Evolutionary conservation across 2,888 invertebrate species (phyloP).

Genomic region (Drosophila formosana): DNA sequence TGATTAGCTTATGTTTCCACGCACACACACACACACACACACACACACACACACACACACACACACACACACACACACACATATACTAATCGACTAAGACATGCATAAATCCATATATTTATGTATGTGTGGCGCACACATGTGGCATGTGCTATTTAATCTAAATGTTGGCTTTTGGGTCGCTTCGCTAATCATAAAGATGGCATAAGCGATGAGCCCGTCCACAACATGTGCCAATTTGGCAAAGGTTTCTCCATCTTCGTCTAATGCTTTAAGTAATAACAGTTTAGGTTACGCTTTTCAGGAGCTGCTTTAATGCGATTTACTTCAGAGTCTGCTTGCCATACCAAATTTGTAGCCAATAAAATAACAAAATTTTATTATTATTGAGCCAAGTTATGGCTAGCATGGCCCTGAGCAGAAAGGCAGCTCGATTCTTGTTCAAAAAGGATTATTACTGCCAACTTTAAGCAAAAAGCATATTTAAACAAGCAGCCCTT

Average conservation of each 20-base stretch:
- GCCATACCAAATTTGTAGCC: background rate
- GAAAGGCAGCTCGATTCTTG: background rate
- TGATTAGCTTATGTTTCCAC: conserved; percentile 75
- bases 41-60: conserved; percentile 26
- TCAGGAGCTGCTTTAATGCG: conserved; percentile 13
- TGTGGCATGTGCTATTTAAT: conserved; percentile 69
- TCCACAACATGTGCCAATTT: conserved; percentile 54
- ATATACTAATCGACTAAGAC: conserved; percentile 42
- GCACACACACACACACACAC: conserved; percentile 40
- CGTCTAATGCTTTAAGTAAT: conserved; percentile 11
- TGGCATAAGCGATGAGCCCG: conserved; percentile 73
- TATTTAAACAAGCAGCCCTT: conserved; percentile 1
- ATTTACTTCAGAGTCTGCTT: background rate
- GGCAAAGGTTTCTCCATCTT: conserved; percentile 17
- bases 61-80: conserved; percentile 21
- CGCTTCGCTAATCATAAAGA: conserved; percentile 73
- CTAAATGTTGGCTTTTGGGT: conserved; percentile 70
- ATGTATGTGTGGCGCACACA: conserved; percentile 44
- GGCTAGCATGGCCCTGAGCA: background rate
- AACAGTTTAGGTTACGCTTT: background rate
- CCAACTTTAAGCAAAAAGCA: background rate
- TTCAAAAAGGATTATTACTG: background rate
- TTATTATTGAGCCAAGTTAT: background rate
- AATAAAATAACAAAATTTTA: conserved; percentile 1
- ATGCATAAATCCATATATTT: conserved; percentile 66